Conservation (phyloP, 2,888 invertebrate genomes). For the Tetragonula carbonaria region DNA sequence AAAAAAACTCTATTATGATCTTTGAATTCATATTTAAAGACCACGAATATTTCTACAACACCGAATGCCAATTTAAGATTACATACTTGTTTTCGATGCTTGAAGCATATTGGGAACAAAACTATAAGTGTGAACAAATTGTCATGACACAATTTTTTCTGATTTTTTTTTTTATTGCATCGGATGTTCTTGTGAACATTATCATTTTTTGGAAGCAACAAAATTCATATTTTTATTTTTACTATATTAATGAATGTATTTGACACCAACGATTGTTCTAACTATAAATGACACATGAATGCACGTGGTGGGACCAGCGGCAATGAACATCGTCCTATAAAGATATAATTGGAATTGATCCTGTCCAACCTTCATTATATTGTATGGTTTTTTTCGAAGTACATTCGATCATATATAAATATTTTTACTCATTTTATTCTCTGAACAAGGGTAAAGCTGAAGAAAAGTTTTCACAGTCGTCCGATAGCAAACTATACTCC, state of each 20-base stretch:
- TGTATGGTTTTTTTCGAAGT: constrained; percentile 3
- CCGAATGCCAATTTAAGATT: constrained; percentile 60
- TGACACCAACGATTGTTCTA: constrained; percentile 7
- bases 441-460: neutral
- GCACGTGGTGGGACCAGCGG: constrained; percentile 56
- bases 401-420: constrained; percentile 2
- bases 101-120: constrained; percentile 35
- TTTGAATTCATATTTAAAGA: constrained; percentile 39
- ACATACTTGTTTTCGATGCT: constrained; percentile 31
- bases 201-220: constrained; percentile 12
- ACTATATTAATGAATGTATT: neutral
- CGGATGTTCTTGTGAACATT: constrained; percentile 52
- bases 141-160: constrained; percentile 19
- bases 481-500: constrained; percentile 46
- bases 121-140: constrained; percentile 38
- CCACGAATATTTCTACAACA: constrained; percentile 59
- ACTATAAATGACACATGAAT: constrained; percentile 8
- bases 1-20: constrained; percentile 1
- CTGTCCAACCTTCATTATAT: constrained; percentile 18
- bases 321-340: constrained; percentile 31
- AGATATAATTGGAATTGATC: constrained; percentile 45
- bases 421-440: constrained; percentile 9
- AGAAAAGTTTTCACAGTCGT: constrained; percentile 41
- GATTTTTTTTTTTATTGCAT: constrained; percentile 33
- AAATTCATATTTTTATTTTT: neutral